Conservation (phyloP, 2,113 vertebrate species). For the Caretta caretta region DNA sequence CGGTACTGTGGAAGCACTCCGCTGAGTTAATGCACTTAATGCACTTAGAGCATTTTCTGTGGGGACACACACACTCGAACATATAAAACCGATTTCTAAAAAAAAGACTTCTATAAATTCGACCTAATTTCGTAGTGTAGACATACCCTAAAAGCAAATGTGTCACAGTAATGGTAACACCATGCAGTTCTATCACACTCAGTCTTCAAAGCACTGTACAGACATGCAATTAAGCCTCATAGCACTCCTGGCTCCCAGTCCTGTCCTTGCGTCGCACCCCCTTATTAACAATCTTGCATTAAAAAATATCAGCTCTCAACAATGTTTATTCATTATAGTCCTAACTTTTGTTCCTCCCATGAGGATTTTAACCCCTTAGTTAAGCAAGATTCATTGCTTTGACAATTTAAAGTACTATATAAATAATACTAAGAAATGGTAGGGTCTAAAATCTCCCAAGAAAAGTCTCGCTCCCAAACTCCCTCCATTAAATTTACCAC, state of each 20-base stretch:
- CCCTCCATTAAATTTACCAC: neutral
- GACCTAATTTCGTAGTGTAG: too few species aligned
- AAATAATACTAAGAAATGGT: neutral
- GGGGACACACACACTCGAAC: too few species aligned
- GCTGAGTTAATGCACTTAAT: too few species aligned
- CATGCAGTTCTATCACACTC: neutral
- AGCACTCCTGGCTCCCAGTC: neutral
- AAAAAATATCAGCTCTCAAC: neutral
- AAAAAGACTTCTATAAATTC: too few species aligned
- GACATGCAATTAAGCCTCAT: constrained; percentile 13
- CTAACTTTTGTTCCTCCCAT: neutral
- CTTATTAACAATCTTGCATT: constrained; percentile 30
- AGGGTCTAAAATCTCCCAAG: neutral
- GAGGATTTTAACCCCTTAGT: constrained; percentile 29
- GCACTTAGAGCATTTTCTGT: too few species aligned
- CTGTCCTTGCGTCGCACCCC: neutral
- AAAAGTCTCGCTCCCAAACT: neutral
- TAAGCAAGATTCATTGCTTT: constrained; percentile 20
- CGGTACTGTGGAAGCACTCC: too few species aligned
- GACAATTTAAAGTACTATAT: neutral
- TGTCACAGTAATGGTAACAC: neutral
- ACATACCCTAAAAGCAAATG: neutral
- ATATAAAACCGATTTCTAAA: too few species aligned
- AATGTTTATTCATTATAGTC: neutral
- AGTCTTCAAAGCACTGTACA: neutral